Evolutionary conservation across 2,888 invertebrate genomes (phyloP), one percentile per base, ranked within the genome.

Genomic region (Cyclophora punctaria): DNA sequence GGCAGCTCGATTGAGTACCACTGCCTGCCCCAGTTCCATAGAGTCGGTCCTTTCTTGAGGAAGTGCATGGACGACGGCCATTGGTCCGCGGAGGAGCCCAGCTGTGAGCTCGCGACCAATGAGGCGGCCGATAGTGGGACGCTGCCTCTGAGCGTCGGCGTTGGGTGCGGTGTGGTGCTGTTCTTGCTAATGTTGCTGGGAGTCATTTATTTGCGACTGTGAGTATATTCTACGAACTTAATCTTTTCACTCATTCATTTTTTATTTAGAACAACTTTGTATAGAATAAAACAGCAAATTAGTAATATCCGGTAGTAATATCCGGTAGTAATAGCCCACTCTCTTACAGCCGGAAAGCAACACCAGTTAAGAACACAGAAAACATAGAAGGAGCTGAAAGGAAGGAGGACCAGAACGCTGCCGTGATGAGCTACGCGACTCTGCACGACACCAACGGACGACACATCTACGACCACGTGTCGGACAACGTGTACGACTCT

Each of bases 1-100:
- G 95, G 94, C 37, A 95, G 95, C 49, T 93, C 95, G 0, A 93
- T 96, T 1, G 97, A 97, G 73, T 97, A 97, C 76, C 96, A 96
- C 71, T 97, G 97, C 72, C 80, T 96, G 51, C 96, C 96, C 3
- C 94, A 94, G 65, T 96, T 90, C 82, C 94, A 94, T 70, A 90
- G 96, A 5, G 92, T 93, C 0, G 97, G 97, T 0, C 94, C 95
- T 0, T 95, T 95, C 74, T 80, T 96, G 33, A 89, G 97, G 53
- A 95, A 95, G 71, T 97, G 97, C 71, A 88, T 93, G 78, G 95
- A 95, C 50, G 94, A 93, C 55, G 96, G 95, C 3, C 88, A 90
- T 45, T 97, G 97, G 97, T 96, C 96, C 3, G 96, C 96, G 0
- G 94, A 94, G 48, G 94, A 95, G 63, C 96, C 97, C 0, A 90